Conservation (phyloP, 1,140 invertebrate species). For the Streblospio benedicti region DNA sequence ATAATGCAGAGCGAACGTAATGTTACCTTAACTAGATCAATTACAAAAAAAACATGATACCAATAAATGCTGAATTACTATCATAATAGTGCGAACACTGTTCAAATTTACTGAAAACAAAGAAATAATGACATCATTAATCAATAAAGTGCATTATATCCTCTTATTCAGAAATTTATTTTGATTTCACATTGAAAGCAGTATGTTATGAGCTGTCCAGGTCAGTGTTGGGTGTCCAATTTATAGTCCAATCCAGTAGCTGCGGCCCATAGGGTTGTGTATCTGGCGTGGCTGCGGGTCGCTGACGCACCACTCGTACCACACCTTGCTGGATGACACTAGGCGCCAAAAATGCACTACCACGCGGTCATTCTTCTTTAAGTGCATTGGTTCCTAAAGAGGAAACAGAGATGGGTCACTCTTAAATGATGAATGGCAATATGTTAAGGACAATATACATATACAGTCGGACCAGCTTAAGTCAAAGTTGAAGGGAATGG, state of each 20-base stretch:
- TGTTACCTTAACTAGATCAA: no score
- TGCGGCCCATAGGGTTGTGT: slow-evolving; percentile 73
- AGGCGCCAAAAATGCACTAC: slow-evolving; percentile 78
- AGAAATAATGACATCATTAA: no score
- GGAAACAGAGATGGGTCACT: slow-evolving; percentile 9
- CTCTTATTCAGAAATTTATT: no score
- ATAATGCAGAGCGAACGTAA: no score
- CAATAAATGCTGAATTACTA: no score
- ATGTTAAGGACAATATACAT: neutral
- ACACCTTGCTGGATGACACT: slow-evolving; percentile 69
- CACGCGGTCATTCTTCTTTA: slow-evolving; percentile 62
- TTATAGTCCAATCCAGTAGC: slow-evolving; percentile 59
- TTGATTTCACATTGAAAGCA: no score
- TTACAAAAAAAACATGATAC: no score
- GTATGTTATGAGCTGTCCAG: no score
- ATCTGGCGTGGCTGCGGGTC: slow-evolving; percentile 58
- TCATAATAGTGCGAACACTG: no score
- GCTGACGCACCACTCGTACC: slow-evolving; percentile 89
- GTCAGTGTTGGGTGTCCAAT: no score
- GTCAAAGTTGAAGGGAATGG: neutral
- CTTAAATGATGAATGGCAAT: slow-evolving; percentile 4
- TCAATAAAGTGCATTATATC: no score
- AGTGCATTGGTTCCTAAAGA: slow-evolving; percentile 61
- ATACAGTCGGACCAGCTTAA: neutral
- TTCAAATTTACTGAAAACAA: no score